These are phyloP conservation scores for Drepana falcataria DNA, from an alignment of 2,888 invertebrate genomes.

Conservation along the genomic window DNA sequence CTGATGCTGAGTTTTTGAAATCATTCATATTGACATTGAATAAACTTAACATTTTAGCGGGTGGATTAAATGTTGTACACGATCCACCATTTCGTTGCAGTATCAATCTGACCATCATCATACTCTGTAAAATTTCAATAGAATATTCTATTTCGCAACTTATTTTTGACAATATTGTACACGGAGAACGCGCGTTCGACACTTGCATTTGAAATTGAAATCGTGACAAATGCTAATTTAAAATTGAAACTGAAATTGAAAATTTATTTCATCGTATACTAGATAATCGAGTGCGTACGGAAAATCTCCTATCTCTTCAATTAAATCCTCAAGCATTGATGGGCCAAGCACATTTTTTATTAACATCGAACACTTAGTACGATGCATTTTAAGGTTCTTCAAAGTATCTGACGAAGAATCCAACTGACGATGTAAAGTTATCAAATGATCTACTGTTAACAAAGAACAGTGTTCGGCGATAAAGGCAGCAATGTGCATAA, in stretches of 20 bases:
- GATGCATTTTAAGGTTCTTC: conserved; percentile 16
- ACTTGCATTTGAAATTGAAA: conserved; percentile 11
- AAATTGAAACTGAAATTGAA: too few species aligned
- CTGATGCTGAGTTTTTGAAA: neutral
- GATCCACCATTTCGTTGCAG: conserved; percentile 9
- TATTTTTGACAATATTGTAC: conserved; percentile 11
- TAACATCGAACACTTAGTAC: conserved; percentile 27
- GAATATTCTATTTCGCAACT: conserved; percentile 12
- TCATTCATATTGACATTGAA: conserved; percentile 8
- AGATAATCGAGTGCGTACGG: too few species aligned
- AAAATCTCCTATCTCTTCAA: conserved; percentile 28
- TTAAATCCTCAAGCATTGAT: conserved; percentile 23
- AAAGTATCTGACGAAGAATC: conserved; percentile 18
- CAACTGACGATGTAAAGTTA: conserved; percentile 11
- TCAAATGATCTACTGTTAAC: conserved; percentile 15
- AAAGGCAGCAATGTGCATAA: conserved; percentile 18
- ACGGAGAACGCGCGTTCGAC: conserved; percentile 7
- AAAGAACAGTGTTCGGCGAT: conserved; percentile 13
- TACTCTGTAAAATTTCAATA: conserved; percentile 9
- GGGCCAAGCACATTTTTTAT: conserved; percentile 33
- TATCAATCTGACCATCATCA: conserved; percentile 7
- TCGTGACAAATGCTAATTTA: conserved; percentile 1
- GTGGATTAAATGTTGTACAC: conserved; percentile 10
- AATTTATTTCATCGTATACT: too few species aligned
- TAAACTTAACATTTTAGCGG: conserved; percentile 10